Evolutionary conservation across 2,888 invertebrate genomes (phyloP).

Genomic region (Chromoteleia sp.): DNA sequence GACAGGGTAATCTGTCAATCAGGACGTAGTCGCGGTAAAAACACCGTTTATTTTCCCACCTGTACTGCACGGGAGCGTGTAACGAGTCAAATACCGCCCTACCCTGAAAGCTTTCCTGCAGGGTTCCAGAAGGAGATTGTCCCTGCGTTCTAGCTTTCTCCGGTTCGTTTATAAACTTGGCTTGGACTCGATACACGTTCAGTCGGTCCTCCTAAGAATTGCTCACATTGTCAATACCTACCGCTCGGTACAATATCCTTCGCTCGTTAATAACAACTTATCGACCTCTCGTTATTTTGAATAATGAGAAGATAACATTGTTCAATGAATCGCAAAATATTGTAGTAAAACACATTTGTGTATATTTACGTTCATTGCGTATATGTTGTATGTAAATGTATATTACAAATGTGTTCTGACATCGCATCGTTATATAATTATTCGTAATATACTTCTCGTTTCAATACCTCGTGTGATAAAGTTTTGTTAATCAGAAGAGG

Average conservation of each 20-base stretch:
- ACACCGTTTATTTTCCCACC: constrained; percentile 15
- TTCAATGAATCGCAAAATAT: constrained; percentile 13
- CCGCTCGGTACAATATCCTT: constrained; percentile 16
- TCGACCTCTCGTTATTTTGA: neutral
- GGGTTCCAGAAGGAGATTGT: constrained; percentile 45
- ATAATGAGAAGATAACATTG: constrained; percentile 33
- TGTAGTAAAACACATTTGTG: constrained; percentile 9
- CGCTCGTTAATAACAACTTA: neutral
- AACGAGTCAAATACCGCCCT: constrained; percentile 25
- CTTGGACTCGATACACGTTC: constrained; percentile 79
- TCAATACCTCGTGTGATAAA: constrained; percentile 15
- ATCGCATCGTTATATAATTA: constrained; percentile 26
- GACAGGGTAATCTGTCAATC: constrained; percentile 19
- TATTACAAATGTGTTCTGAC: constrained; percentile 13
- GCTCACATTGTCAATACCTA: constrained; percentile 71
- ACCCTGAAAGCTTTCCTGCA: constrained; percentile 40
- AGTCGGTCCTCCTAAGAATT: constrained; percentile 79
- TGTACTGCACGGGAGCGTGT: constrained; percentile 16
- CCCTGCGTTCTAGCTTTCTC: constrained; percentile 79
- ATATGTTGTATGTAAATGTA: constrained; percentile 24
- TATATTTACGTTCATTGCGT: neutral
- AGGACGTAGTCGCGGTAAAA: neutral
- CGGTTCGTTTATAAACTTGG: constrained; percentile 82
- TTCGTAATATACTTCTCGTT: constrained; percentile 10
- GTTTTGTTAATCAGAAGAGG: constrained; percentile 12